Conservation (phyloP, 2,797 vertebrate species). For the Typhlichthys subterraneus region DNA sequence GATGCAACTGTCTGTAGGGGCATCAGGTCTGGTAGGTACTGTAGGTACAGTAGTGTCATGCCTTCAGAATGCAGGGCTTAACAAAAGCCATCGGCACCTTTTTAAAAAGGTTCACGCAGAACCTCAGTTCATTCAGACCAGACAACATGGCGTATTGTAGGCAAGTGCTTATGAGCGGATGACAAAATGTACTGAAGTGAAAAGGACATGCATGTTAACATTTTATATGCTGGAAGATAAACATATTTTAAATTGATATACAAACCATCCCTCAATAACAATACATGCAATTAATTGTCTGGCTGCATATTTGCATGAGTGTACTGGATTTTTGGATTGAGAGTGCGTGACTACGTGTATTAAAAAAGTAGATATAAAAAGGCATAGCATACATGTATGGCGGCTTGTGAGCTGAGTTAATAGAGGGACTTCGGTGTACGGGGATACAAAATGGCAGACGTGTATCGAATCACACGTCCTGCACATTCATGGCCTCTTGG, state of each 20-base stretch:
- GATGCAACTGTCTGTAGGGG: too few relatives aligned
- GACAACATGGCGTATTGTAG: conserved; percentile 12
- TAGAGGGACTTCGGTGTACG: conserved; percentile 19
- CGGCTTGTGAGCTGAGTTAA: conserved; percentile 12
- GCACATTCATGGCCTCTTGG: conserved; percentile 84
- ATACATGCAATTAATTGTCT: conserved; percentile 3
- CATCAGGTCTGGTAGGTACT: too few relatives aligned
- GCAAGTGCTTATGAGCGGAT: background rate
- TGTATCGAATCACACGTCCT: conserved; percentile 80
- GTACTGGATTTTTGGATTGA: background rate
- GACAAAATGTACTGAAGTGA: background rate
- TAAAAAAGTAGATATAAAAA: conserved; percentile 4
- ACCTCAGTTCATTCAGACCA: conserved; percentile 6
- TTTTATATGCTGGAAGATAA: conserved; percentile 33
- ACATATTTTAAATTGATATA: background rate
- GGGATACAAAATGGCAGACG: background rate
- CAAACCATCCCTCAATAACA: background rate
- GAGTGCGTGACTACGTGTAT: conserved; percentile 1
- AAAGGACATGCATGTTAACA: background rate
- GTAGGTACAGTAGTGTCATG: background rate
- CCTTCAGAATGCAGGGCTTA: background rate
- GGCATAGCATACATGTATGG: conserved; percentile 3
- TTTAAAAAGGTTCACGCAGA: conserved; percentile 15
- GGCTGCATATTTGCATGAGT: background rate
- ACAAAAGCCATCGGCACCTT: background rate